Conservation (phyloP, 1,140 invertebrate species). For the Brachionus asplanchnoidis region DNA sequence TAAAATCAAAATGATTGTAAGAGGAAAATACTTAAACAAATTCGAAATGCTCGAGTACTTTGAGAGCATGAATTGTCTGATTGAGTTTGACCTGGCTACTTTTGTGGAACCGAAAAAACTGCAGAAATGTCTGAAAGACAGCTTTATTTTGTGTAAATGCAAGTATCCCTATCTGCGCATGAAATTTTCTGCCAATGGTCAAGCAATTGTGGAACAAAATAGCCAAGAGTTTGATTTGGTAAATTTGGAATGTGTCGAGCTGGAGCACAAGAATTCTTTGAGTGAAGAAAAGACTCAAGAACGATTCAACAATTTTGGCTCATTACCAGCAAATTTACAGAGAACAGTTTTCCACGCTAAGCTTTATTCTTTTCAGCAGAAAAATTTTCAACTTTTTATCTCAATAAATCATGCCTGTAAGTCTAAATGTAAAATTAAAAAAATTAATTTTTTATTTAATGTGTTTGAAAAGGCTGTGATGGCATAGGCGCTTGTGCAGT, state of each 20-base stretch:
- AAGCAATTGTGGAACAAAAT: constrained; percentile 5
- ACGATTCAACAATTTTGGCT: not conserved
- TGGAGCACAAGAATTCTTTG: not conserved
- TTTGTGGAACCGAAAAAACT: not conserved
- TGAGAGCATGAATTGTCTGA: constrained; percentile 2
- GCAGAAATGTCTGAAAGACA: not conserved
- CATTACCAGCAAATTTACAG: not conserved
- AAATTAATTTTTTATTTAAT: not conserved
- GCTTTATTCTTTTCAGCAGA: not conserved
- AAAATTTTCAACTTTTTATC: not conserved
- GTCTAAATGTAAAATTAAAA: not conserved
- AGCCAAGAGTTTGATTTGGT: not conserved
- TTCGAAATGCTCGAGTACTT: not conserved
- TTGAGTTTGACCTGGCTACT: not conserved
- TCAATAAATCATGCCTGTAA: constrained; percentile 9
- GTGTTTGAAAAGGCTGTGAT: not conserved
- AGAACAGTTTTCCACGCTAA: not conserved
- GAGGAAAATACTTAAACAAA: not conserved
- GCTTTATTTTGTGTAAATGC: not conserved
- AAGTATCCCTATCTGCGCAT: not conserved
- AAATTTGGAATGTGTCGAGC: not conserved
- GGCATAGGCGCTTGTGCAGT: not conserved
- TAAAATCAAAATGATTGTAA: not conserved
- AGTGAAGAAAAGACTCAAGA: not conserved
- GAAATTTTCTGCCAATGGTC: not conserved